Evolutionary conservation across 1,140 invertebrate species (phyloP), one percentile per base, ranked within the genome.

Genomic region (Pseudoatta argentina): DNA sequence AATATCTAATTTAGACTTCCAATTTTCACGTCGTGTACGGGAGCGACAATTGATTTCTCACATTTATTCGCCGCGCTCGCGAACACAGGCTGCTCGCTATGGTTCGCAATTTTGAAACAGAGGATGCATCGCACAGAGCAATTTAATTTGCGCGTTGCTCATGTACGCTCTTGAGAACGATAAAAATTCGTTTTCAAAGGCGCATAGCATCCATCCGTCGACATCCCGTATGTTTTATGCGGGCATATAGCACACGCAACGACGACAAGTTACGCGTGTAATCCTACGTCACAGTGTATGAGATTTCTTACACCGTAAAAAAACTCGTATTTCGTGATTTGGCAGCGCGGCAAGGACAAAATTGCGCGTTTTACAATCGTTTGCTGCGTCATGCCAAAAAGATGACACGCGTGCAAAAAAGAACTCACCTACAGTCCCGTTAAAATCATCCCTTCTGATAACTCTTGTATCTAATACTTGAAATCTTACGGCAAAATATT

Each of bases 261-360:
- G 66, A 27, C 75, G 61, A 64, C 61, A 48, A 88, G 67, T 71
- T 71, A 66, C 63, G 66, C n/a, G 59, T 59, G 87, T 67, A 86
- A 79, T 73, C 48, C 24, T 55, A 75, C 34, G 72, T 66, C 66
- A 18, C 44, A 44, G 48, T 30, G 14, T 77, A 18, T 53, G 51
- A 79, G 83, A 76, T 81, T 88, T 64, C 83, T 90, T 61, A 78
- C 44, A 59, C 78, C 89, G 89, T 91, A 91, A 91, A 91, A 91
- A 91, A 73, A 7, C 72, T 85, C 89, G 89, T 88, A 90, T 88
- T 75, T 87, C 64, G 34, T 79, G 89, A 90, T 90, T 90, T 64
- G 89, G 86, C 71, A 55, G 61, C 39, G n/a, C 44, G 67, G 51
- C 48, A 57, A 27, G 14, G 30, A 67, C 64, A 86, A 57, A 86